These are phyloP conservation scores for Nasua narica DNA, from an alignment of 2,797 vertebrate species.

Conservation along the genomic window DNA sequence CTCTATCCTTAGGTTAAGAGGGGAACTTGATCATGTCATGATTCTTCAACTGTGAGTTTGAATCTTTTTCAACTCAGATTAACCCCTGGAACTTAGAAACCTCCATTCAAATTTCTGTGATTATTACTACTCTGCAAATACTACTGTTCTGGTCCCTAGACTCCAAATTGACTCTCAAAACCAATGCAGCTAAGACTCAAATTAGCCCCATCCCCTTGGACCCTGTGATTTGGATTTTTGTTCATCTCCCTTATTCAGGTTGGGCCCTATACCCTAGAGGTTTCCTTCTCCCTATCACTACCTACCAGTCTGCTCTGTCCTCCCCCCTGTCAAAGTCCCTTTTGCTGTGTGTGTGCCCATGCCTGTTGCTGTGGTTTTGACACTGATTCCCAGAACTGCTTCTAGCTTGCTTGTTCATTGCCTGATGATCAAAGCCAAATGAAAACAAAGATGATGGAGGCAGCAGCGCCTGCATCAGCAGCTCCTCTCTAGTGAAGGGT, in stretches of 20 bases:
- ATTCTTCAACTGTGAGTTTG: not conserved
- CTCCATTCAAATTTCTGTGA: not conserved
- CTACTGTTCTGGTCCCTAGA: not conserved
- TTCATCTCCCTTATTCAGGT: not conserved
- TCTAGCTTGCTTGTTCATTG: slow-evolving; percentile 31
- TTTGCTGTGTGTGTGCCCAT: not conserved
- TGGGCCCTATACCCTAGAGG: not conserved
- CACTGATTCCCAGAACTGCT: slow-evolving; percentile 8
- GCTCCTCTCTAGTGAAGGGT: not conserved
- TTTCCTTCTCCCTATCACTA: not conserved
- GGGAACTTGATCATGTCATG: not conserved
- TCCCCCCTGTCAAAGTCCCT: not conserved
- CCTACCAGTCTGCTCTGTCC: not conserved
- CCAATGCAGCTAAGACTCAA: not conserved
- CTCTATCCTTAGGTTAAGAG: not conserved
- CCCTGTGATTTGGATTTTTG: not conserved
- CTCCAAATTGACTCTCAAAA: not conserved
- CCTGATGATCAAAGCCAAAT: slow-evolving; percentile 57
- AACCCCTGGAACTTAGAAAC: slow-evolving; percentile 31
- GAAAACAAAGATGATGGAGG: slow-evolving; percentile 55
- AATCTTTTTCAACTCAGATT: slow-evolving; percentile 23
- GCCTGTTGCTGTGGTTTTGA: slow-evolving; percentile 13
- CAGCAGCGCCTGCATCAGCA: not conserved
- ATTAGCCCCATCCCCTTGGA: not conserved
- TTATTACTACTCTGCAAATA: slow-evolving; percentile 1